phyloP scores from a whole-genome alignment of 2,888 invertebrate species.

The Seladonia tumulorum region DNA sequence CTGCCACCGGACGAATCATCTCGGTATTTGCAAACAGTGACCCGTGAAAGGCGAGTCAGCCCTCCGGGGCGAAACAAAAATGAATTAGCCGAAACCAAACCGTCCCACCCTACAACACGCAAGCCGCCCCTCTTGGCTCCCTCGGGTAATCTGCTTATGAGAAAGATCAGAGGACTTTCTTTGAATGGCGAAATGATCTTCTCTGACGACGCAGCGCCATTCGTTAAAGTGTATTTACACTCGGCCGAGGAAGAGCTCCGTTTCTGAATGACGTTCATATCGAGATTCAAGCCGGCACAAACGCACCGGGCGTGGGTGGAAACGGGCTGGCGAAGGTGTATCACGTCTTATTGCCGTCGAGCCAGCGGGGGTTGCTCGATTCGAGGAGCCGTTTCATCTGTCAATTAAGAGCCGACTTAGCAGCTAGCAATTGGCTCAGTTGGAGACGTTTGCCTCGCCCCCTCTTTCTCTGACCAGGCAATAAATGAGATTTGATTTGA shows the following conservation, averaged over 20 bases:
- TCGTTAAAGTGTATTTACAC: constrained; percentile 31
- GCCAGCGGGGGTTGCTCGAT: constrained; percentile 23
- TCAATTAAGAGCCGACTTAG: constrained; percentile 63
- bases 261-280: constrained; percentile 33
- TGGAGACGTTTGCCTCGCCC: constrained; percentile 34
- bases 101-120: background rate
- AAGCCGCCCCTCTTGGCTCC: background rate
- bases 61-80: constrained; percentile 34
- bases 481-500: constrained; percentile 61
- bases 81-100: constrained; percentile 47
- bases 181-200: constrained; percentile 10
- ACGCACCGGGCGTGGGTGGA: background rate
- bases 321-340: constrained; percentile 34
- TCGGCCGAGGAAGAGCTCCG: constrained; percentile 18
- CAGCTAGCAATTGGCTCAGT: constrained; percentile 56
- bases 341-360: constrained; percentile 42
- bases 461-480: constrained; percentile 15
- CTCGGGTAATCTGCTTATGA: constrained; percentile 28
- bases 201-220: constrained; percentile 6
- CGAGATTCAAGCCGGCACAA: constrained; percentile 5
- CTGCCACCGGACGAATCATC: background rate
- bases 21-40: background rate
- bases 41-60: background rate
- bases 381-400: constrained; percentile 57
- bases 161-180: constrained; percentile 1